A percentile compares a stretch with the other conserved stretches of the same genome.
Conservation (phyloP, 2,113 vertebrate species). For the Anarhynchus alexandrinus region DNA sequence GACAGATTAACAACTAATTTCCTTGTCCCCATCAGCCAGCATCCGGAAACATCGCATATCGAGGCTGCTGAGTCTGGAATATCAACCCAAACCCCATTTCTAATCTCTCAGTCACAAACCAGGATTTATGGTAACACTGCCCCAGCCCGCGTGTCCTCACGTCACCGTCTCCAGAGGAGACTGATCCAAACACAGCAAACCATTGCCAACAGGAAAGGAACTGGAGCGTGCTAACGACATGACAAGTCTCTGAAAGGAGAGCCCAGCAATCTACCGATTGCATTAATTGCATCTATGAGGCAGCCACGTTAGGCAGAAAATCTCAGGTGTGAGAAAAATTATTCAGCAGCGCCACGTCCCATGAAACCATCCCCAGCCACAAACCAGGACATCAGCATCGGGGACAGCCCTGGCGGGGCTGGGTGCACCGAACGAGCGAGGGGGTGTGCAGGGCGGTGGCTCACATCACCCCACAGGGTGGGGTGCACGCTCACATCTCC, state of each 20-base stretch:
- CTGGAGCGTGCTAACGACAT: background rate
- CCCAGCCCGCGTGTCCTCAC: background rate
- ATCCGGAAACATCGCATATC: background rate
- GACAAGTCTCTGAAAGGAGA: background rate
- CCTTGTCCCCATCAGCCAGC: background rate
- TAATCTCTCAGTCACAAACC: background rate
- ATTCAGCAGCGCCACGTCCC: background rate
- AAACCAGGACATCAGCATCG: background rate
- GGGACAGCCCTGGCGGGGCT: background rate
- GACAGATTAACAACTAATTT: background rate
- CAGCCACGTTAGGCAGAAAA: background rate
- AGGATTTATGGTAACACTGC: background rate
- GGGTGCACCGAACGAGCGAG: fast-evolving
- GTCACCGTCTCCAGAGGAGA: background rate
- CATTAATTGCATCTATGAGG: background rate
- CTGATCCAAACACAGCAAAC: background rate
- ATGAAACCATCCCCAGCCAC: background rate
- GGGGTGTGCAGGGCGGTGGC: background rate
- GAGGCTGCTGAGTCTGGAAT: background rate
- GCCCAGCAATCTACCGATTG: background rate
- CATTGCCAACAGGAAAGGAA: background rate
- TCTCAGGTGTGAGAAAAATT: background rate
- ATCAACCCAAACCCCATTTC: background rate
- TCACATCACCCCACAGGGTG: no score
- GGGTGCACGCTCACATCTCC: fast-evolving